Percentiles rank a stretch among this genome's conserved stretches.
These are phyloP conservation scores for Origma solitaria DNA, from an alignment of 2,113 vertebrate species.

Conservation along the genomic window DNA sequence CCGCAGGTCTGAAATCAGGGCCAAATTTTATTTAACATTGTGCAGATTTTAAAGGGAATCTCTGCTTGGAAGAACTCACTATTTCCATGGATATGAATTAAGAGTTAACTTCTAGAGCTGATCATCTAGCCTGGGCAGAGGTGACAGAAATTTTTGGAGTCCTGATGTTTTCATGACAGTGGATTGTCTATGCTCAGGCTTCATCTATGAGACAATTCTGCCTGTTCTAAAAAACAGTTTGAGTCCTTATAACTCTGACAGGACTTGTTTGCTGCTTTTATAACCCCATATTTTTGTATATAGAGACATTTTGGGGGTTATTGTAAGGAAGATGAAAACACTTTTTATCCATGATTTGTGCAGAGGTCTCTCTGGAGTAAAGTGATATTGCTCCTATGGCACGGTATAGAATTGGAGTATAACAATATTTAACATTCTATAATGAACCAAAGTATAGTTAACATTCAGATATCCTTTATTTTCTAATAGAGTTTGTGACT, in stretches of 20 bases:
- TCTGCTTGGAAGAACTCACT: neutral
- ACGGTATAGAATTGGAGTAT: neutral
- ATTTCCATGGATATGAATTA: neutral
- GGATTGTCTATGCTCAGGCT: neutral
- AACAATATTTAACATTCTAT: neutral
- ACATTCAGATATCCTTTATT: neutral
- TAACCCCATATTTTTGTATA: neutral
- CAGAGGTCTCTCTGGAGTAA: neutral
- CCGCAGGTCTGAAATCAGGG: neutral
- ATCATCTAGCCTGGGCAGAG: neutral
- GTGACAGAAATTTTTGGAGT: neutral
- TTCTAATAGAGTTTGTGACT: conserved; percentile 35
- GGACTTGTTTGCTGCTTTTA: neutral
- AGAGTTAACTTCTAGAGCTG: neutral
- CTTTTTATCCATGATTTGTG: neutral
- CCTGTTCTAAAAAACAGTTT: neutral
- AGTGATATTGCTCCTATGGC: neutral
- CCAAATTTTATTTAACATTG: neutral
- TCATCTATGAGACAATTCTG: neutral
- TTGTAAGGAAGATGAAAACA: neutral
- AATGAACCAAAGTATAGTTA: neutral
- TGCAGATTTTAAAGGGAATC: neutral
- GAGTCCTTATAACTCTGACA: neutral
- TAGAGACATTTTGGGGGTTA: neutral
- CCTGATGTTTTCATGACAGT: neutral